Base-by-base conservation (phyloP, 2,888 invertebrate species). In the Neria commutata region DNA sequence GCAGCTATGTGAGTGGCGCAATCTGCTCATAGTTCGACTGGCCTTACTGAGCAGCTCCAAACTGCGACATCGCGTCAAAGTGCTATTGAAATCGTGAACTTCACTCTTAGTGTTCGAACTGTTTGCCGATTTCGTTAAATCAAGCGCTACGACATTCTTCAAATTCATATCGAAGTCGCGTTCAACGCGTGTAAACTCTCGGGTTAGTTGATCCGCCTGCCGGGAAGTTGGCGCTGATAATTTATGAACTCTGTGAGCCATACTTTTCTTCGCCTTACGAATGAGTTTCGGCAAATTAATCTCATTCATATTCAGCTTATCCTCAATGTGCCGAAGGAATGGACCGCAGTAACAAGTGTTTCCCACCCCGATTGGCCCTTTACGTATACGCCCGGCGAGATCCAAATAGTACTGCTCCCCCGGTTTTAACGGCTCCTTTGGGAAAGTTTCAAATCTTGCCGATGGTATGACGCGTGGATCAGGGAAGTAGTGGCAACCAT, bases 371-470 rank as follows among this genome's bases (percentile, higher is more conserved):
- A 95, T 90, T 0, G 96, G 96, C 1, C 96, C 96, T 83, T 97
- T 96, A 70, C 94, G 89, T 62, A 97, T 93, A 76, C 96, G 95
- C 1, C 97, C 97, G 14, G 95, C 95, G 67, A 98, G 85, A 80
- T 97, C 97, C 67, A 96, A 84, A 81, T 91, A 98, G 81, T 97
- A 97, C 80, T 96, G 95, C 82, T 95, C 94, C 61, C 96, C 97
- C 72, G 90, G 89, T 70, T 86, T 87, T 19, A 95, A 83, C 0
- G 94, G 94, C 79, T 94, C 94, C 78, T 90, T 86, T 65, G 95
- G 95, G 63, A 95, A 83, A 53, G 93, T 91, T 81, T 92, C 92
- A 63, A 94, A 83, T 72, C 91, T 91, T 14, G 94, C 93, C 65
- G 91, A 88, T 1, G 94, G 94, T 78, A 95, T 94, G 51, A 89